Conservation (phyloP, 2,797 vertebrate genomes). For the Rallus crepitans region DNA sequence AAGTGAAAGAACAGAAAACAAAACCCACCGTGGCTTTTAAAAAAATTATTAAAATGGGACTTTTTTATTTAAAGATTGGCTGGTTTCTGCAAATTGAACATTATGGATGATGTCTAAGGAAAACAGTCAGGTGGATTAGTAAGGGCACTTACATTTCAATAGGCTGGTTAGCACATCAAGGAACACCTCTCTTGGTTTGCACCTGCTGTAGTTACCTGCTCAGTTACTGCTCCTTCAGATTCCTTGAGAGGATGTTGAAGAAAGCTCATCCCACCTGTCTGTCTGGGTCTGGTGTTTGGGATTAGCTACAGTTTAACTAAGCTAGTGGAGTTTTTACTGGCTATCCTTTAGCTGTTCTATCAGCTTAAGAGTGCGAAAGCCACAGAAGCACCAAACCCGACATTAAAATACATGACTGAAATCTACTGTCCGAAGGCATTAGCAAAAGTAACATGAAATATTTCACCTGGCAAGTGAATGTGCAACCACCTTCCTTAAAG, state of each 20-base stretch:
- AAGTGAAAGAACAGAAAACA: not conserved
- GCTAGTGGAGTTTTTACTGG: not conserved
- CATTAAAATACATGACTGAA: not conserved
- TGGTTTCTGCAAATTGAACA: not conserved
- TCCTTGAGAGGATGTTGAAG: not conserved
- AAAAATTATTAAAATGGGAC: not conserved
- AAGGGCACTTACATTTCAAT: constrained; percentile 5
- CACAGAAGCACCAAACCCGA: not conserved
- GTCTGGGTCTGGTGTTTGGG: not conserved
- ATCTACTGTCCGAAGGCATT: not conserved
- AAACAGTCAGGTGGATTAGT: not conserved
- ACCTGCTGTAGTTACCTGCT: not conserved
- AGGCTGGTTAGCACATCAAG: not conserved
- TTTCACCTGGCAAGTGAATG: not conserved
- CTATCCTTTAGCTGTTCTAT: not conserved
- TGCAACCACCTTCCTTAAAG: not conserved
- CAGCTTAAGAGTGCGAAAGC: not conserved
- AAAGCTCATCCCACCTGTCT: not conserved
- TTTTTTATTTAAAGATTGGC: not conserved
- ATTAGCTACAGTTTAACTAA: not conserved
- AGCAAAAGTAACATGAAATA: not conserved
- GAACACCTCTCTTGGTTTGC: fast-evolving
- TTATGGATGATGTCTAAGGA: not conserved
- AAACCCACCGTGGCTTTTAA: not conserved
- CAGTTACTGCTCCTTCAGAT: not conserved